phyloP scores from a whole-genome alignment of 2,797 vertebrate genomes.

The Catharus ustulatus region DNA sequence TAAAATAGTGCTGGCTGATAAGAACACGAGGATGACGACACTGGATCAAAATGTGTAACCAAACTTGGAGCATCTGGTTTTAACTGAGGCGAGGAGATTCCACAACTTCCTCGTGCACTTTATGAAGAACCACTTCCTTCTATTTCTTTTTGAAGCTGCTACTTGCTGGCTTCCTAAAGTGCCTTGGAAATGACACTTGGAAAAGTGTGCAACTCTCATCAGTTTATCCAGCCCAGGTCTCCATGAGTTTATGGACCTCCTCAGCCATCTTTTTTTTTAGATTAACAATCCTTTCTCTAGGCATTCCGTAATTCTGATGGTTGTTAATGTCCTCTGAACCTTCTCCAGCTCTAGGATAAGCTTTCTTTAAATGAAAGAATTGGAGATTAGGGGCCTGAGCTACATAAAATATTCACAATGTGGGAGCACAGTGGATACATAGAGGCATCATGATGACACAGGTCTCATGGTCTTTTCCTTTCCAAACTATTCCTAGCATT shows the following conservation, averaged over 20 bases:
- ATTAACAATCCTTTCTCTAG: background rate
- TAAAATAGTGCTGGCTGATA: background rate
- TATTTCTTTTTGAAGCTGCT: conserved; percentile 7
- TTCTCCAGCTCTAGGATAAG: background rate
- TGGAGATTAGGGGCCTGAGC: background rate
- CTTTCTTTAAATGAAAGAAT: background rate
- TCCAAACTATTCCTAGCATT: background rate
- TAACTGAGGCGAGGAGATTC: background rate
- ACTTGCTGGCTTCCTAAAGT: background rate
- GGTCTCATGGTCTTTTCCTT: background rate
- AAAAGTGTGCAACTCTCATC: background rate
- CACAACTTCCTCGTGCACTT: background rate
- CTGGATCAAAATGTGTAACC: background rate
- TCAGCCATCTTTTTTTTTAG: background rate
- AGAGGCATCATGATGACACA: background rate
- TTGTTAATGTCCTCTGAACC: background rate
- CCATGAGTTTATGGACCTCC: background rate
- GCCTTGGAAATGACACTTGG: background rate
- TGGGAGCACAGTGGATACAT: background rate
- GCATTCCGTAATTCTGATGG: background rate
- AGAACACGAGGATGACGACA: background rate
- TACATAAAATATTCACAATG: background rate
- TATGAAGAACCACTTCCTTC: conserved; percentile 2
- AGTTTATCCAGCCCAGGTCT: background rate
- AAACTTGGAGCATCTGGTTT: background rate